Percentiles rank a stretch among this genome's conserved stretches.
These are phyloP conservation scores for Labeo catla DNA, from an alignment of 2,113 vertebrate genomes.

Conservation along the genomic window DNA sequence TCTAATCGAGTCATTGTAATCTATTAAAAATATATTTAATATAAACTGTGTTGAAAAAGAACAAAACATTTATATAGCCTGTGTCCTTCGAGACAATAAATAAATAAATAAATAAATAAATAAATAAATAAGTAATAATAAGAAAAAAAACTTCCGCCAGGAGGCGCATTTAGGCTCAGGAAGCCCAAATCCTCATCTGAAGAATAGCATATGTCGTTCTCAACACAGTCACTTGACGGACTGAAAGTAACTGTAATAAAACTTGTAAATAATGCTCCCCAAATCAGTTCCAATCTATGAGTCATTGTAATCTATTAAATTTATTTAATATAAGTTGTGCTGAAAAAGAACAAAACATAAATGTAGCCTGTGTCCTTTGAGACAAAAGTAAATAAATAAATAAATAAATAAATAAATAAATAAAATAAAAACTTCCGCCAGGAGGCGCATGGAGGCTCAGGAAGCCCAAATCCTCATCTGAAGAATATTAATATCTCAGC, in stretches of 20 bases:
- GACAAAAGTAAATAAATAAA: no score
- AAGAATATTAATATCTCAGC: not conserved
- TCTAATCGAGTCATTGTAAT: not conserved
- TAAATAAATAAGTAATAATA: no score
- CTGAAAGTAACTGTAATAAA: not conserved
- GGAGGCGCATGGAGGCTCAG: not conserved
- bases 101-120: no score
- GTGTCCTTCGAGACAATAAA: not conserved
- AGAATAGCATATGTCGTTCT: not conserved
- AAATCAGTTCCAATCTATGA: not conserved
- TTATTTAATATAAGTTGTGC: not conserved
- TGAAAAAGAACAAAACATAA: not conserved
- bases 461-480: not conserved
- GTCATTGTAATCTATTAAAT: not conserved
- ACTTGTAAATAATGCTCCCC: not conserved
- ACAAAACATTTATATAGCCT: no score
- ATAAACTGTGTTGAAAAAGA: not conserved
- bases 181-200: no score
- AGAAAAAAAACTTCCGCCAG: no score
- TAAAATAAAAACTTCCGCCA: not conserved
- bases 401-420: no score
- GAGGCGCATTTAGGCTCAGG: no score
- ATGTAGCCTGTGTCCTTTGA: no score
- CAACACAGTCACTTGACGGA: not conserved
- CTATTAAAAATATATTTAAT: not conserved